Base-by-base conservation (phyloP, 1,140 invertebrate genomes). In the Aricia agestis region DNA sequence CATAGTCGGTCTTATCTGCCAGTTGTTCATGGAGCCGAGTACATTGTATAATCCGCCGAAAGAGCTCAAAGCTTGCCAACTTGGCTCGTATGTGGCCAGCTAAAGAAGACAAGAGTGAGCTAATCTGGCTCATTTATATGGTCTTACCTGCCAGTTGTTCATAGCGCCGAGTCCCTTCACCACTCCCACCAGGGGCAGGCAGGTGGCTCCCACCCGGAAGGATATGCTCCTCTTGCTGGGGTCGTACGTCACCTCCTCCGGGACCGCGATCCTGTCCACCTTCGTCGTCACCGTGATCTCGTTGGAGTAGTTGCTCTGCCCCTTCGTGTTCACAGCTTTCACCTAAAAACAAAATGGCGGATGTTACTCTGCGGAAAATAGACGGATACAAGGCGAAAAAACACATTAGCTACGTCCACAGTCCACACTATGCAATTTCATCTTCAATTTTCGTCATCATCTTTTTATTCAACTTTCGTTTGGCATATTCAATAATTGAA, bases 311-410 rank as follows among this genome's bases (percentile, higher is more conserved):
- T 97, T 95, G 32, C 96, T 97, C 66, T 95, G 94, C 10, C 96
- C 96, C 84, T 96, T 96, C 0, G 95, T 95, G 81, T 98, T 98
- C 70, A 96, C 93, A 0, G 97, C 97, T 91, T 97, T 97, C 19
- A 97, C 95, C 94, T 95, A 75, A 74, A 76, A 81, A 76, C 52
- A 61, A 68, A 72, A 76, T 76, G 31, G 15, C 15, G 45, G 45
- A 15, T 52, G 45, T 52, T 4, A 52, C 13, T 52, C 45, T 11
- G 45, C 45, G 45, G 45, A 10, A 13, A 9, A 52, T 15, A 15
- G 36, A 36, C 6, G 9, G 2, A 36, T 36, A 6, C 36, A 52
- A 52, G 9, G 45, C 10, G 45, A 52, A 1, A 52, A 42, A 6
- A 42, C 41, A 1, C 9, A n/a, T n/a, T n/a, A n/a, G n/a, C n/a